phyloP scores from a whole-genome alignment of 2,797 vertebrate species.

The Dicrostonyx torquatus region DNA sequence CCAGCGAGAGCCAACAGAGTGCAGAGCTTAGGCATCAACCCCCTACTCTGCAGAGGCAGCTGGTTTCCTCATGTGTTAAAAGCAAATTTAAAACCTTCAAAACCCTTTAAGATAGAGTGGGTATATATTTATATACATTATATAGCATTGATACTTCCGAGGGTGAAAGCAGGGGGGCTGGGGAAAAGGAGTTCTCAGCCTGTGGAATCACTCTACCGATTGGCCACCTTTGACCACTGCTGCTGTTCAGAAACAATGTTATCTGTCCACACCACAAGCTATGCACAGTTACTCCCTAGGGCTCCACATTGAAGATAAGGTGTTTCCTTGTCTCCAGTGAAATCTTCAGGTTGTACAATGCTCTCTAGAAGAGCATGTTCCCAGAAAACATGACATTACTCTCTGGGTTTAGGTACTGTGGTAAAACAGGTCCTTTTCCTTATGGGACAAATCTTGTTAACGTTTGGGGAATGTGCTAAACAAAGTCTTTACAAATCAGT shows the following conservation, averaged over 20 bases:
- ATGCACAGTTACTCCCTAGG: neutral
- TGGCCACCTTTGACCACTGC: neutral
- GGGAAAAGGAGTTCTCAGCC: neutral
- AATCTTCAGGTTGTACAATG: neutral
- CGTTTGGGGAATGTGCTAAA: slow-evolving; percentile 20
- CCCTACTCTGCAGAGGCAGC: neutral
- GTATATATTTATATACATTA: neutral
- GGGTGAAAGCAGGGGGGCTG: neutral
- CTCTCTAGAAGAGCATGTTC: neutral
- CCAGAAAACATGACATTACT: slow-evolving; percentile 44
- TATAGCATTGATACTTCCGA: neutral
- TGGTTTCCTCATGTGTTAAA: neutral
- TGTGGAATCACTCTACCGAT: neutral
- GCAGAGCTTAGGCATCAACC: neutral
- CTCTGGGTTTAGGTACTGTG: slow-evolving; percentile 17
- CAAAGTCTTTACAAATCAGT: slow-evolving; percentile 18
- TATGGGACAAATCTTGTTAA: slow-evolving; percentile 34
- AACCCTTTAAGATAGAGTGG: neutral
- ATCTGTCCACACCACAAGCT: slow-evolving; percentile 14
- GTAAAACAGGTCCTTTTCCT: slow-evolving; percentile 53
- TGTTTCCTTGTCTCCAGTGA: neutral
- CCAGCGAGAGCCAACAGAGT: neutral
- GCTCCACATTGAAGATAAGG: neutral
- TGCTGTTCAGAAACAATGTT: neutral
- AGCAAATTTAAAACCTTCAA: slow-evolving; percentile 10